Conservation (phyloP, 1,140 invertebrate genomes). For the Thalassaphorura encarpata region DNA sequence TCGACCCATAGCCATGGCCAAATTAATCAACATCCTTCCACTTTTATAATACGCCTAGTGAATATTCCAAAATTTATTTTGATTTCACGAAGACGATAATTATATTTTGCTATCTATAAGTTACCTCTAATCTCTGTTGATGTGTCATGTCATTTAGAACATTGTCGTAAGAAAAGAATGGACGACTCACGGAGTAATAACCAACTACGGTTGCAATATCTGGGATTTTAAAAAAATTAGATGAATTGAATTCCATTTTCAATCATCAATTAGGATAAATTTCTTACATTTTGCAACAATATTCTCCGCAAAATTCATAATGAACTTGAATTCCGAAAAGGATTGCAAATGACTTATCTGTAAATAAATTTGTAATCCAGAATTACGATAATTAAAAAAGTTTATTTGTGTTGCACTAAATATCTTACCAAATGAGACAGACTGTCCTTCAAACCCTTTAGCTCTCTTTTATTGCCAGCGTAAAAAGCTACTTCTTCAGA, state of each 20-base stretch:
- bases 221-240: constrained; percentile 40
- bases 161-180: constrained; percentile 61
- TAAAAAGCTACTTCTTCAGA: constrained; percentile 98
- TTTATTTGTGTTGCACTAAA: background rate
- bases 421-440: constrained; percentile 36
- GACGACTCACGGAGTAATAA: constrained; percentile 87
- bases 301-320: constrained; percentile 91
- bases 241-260: constrained; percentile 1
- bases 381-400: too few species aligned
- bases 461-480: constrained; percentile 73
- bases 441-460: constrained; percentile 61
- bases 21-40: constrained; percentile 90
- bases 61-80: background rate
- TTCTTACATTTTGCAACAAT: constrained; percentile 89
- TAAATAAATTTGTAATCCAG: background rate
- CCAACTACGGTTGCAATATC: constrained; percentile 90
- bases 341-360: constrained; percentile 64
- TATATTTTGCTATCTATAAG: constrained; percentile 4
- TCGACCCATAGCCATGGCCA: constrained; percentile 83
- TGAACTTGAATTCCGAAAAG: constrained; percentile 82
- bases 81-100: background rate
- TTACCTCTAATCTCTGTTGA: constrained; percentile 58
- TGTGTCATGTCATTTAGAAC: constrained; percentile 50
- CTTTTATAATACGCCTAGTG: constrained; percentile 80
- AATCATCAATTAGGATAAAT: constrained; percentile 10